A percentile compares a stretch with the other conserved stretches of the same genome.
Evolutionary conservation across 2,797 vertebrate genomes (phyloP).

Genomic region (Pyrocephalus nanus): DNA sequence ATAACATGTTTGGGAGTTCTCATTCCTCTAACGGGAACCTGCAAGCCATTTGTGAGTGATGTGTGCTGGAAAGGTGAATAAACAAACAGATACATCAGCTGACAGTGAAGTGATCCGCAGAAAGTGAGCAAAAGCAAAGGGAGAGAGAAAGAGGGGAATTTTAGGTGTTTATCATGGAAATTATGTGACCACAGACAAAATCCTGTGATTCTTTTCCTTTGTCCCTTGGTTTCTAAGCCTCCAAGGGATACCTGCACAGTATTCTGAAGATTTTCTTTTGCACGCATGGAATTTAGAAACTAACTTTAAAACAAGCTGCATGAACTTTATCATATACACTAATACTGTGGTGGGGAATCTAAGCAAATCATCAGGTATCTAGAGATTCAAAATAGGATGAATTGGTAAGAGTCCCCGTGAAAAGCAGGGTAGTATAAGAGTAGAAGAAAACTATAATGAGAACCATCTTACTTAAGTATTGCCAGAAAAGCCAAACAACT

Average conservation of each 20-base stretch:
- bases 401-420: background rate
- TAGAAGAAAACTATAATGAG: background rate
- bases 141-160: background rate
- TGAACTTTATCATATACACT: background rate
- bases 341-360: background rate
- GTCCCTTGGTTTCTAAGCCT: background rate
- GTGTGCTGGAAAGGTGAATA: background rate
- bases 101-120: background rate
- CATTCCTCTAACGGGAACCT: background rate
- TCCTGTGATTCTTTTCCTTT: background rate
- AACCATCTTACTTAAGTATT: background rate
- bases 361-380: background rate
- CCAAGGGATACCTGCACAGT: background rate
- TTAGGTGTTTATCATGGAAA: background rate
- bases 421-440: background rate
- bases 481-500: background rate
- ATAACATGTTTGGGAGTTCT: conserved; percentile 18
- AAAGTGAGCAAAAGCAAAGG: background rate
- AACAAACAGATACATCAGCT: background rate
- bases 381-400: background rate
- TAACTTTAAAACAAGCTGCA: background rate
- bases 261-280: background rate
- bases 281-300: background rate
- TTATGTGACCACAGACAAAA: background rate
- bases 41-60: background rate